These are phyloP conservation scores for Eurosta solidaginis DNA, from an alignment of 1,140 invertebrate genomes.

Conservation along the genomic window DNA sequence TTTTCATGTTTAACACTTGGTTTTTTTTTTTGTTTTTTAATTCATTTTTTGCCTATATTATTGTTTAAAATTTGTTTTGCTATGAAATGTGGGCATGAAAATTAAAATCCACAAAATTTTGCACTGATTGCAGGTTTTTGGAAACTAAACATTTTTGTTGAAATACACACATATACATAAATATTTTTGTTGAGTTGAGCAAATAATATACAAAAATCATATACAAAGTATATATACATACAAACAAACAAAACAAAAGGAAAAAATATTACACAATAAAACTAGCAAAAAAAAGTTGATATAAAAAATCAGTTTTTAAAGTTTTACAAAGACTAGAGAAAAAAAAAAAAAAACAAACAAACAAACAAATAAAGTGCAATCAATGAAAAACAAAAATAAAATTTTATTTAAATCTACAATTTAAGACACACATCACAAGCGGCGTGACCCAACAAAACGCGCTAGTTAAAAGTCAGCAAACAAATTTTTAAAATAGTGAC, in stretches of 20 bases:
- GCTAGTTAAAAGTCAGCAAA: not conserved
- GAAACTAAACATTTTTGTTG: slow-evolving; percentile 26
- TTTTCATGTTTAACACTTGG: not conserved
- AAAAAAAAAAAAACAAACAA: not conserved
- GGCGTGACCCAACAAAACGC: not conserved
- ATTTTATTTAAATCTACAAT: not conserved
- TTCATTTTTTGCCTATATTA: not conserved
- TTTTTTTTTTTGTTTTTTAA: not conserved
- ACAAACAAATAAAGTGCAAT: not conserved
- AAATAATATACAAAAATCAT: slow-evolving; percentile 2
- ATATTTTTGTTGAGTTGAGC: slow-evolving; percentile 21
- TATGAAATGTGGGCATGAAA: not conserved
- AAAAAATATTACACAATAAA: not conserved
- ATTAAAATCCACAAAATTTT: not conserved
- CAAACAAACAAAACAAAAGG: not conserved
- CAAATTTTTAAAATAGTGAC: not conserved
- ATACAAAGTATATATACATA: not conserved
- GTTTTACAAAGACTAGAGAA: slow-evolving; percentile 12
- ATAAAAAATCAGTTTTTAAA: slow-evolving; percentile 14
- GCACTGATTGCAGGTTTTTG: slow-evolving; percentile 13
- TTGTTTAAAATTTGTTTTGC: not conserved
- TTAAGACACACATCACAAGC: not conserved
- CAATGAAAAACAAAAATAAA: not conserved
- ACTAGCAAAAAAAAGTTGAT: not conserved
- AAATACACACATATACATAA: not conserved